Base-by-base conservation (phyloP, 2,888 invertebrate genomes). In the Ditula angustiorana region DNA sequence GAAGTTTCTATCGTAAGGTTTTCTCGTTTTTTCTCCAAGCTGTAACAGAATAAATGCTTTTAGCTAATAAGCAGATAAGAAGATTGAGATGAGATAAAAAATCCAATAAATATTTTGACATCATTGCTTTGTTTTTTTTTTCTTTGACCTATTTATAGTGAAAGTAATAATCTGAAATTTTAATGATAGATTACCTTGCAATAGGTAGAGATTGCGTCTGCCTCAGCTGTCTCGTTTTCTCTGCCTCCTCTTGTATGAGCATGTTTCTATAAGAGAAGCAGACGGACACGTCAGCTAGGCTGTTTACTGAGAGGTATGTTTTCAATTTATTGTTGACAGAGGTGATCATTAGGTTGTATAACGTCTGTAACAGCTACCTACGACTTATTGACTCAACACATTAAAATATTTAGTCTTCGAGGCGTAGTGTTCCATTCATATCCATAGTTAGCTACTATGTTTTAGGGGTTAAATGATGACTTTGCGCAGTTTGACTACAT, bases 181-280 rank as follows among this genome's bases (percentile, higher is more conserved):
- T 11, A n/a, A 46, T 11, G 10, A 5, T 24, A 23, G 30, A n/a
- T 69, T 77, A 86, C 81, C 80, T 81, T 10, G 81, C 80, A 67
- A 91, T 86, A 11, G 93, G 93, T 64, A 93, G 75, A 8, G 93
- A 93, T 68, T 90, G 90, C 19, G 93, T 93, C 1, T 92, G 87
- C 71, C 93, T 82, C 44, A 93, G 86, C 74, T 57, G 50, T 50
- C 92, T 83, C 30, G 89, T 85, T 68, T 90, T 87, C 69, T 92
- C 93, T 62, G 86, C 80, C 67, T 88, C 90, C 71, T 87, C 82
- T 76, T 88, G 87, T 70, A 88, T 80, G 57, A 88, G 75, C 71
- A 79, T 76, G 67, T 82, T 81, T 69, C 82, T 80, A 70, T 59
- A 75, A 76, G 61, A n/a, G 8, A 8, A 24, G n/a, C 46, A 23